These are phyloP conservation scores for Sarcophaga subvicina DNA, from an alignment of 2,888 invertebrate species.

Conservation along the genomic window DNA sequence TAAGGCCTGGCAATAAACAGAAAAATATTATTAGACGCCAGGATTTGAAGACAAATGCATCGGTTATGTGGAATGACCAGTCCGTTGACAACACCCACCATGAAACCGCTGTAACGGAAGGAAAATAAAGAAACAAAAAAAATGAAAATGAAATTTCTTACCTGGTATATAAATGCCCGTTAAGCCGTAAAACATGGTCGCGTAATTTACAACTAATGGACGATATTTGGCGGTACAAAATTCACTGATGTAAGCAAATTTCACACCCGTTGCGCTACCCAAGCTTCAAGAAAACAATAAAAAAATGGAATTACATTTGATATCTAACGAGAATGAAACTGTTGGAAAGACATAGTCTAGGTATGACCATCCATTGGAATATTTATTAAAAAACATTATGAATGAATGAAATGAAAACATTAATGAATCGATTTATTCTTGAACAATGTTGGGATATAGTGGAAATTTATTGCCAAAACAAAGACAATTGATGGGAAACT, in stretches of 20 bases:
- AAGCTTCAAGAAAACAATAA: slow-evolving; percentile 70
- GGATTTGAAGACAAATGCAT: slow-evolving; percentile 74
- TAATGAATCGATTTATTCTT: too few species aligned
- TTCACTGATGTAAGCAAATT: slow-evolving; percentile 77
- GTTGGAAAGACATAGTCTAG: too few species aligned
- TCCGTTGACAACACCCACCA: slow-evolving; percentile 76
- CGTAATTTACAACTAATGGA: slow-evolving; percentile 77
- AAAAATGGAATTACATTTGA: slow-evolving; percentile 63
- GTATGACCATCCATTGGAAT: too few species aligned
- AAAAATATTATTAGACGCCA: slow-evolving; percentile 76
- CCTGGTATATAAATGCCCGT: slow-evolving; percentile 78
- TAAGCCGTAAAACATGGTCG: slow-evolving; percentile 79
- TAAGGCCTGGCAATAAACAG: slow-evolving; percentile 75
- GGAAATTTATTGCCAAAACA: too few species aligned
- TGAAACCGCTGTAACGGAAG: slow-evolving; percentile 71
- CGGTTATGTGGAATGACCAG: slow-evolving; percentile 75
- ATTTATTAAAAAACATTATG: too few species aligned
- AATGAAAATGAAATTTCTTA: slow-evolving; percentile 62
- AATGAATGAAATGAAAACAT: too few species aligned
- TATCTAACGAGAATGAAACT: too few species aligned
- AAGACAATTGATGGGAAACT: too few species aligned
- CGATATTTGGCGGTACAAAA: slow-evolving; percentile 77
- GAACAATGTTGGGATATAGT: too few species aligned
- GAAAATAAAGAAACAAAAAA: neutral
- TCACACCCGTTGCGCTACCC: slow-evolving; percentile 74